phyloP scores from a whole-genome alignment of 2,797 vertebrate genomes.

The Brachymystax lenok region DNA sequence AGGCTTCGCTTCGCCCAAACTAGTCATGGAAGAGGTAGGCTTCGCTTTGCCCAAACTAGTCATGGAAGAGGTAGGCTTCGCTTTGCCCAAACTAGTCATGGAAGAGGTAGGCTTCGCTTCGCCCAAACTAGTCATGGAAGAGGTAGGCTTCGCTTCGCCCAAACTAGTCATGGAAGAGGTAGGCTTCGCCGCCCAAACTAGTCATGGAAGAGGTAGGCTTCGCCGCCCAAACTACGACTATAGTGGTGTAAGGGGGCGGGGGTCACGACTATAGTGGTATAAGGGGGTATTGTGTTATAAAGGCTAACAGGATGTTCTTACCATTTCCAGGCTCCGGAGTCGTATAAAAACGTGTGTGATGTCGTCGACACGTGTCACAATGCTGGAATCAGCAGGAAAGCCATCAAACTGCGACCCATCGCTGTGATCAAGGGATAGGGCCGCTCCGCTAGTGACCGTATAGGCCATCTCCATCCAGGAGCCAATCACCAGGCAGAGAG shows the following conservation, averaged over 20 bases:
- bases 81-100: neutral
- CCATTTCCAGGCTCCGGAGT: constrained; percentile 88
- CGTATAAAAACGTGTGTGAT: constrained; percentile 97
- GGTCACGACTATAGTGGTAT: neutral
- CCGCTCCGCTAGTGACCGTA: neutral
- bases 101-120: neutral
- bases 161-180: too few relatives aligned
- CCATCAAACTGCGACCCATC: constrained; percentile 95
- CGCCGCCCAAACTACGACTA: too few relatives aligned
- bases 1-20: neutral
- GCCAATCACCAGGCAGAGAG: constrained; percentile 9
- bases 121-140: too few relatives aligned
- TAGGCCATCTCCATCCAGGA: neutral
- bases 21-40: too few relatives aligned
- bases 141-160: too few relatives aligned
- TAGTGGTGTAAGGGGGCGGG: too few relatives aligned
- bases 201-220: too few relatives aligned
- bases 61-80: neutral
- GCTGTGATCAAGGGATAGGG: constrained; percentile 96
- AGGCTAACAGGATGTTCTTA: neutral
- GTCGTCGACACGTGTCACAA: constrained; percentile 97
- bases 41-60: neutral
- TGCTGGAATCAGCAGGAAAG: constrained; percentile 97
- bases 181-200: neutral
- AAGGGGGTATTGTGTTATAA: neutral